Percentiles rank a stretch among this genome's conserved stretches.
These are phyloP conservation scores for Synanthedon vespiformis DNA, from an alignment of 2,888 invertebrate genomes.

Conservation along the genomic window DNA sequence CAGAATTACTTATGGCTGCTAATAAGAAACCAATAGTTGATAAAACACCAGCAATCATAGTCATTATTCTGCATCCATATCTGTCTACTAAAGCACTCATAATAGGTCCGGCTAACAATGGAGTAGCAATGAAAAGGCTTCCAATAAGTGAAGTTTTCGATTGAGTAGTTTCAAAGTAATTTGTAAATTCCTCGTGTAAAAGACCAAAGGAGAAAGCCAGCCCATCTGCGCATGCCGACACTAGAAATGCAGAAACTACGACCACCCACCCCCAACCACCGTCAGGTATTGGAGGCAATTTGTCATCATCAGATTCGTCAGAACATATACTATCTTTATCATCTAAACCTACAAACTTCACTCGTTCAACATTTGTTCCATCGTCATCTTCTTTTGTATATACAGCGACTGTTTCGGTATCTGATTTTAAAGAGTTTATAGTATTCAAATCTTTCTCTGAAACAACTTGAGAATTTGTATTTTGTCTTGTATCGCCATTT, in stretches of 20 bases:
- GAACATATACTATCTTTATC: constrained; percentile 56
- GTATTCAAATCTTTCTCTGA: constrained; percentile 34
- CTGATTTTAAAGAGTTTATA: constrained; percentile 48
- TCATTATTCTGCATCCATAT: constrained; percentile 82
- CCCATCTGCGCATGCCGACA: constrained; percentile 93
- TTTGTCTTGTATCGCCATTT: constrained; percentile 8
- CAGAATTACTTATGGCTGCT: constrained; percentile 76
- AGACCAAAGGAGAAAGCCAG: constrained; percentile 93
- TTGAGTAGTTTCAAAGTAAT: constrained; percentile 82
- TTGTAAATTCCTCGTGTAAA: constrained; percentile 83
- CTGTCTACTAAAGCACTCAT: constrained; percentile 87
- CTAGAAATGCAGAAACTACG: constrained; percentile 83
- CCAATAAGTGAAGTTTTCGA: constrained; percentile 90
- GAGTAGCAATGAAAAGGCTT: constrained; percentile 89
- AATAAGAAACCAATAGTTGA: constrained; percentile 81
- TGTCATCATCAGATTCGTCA: constrained; percentile 32
- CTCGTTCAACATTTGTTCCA: constrained; percentile 39
- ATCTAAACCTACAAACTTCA: constrained; percentile 58
- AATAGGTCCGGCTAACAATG: constrained; percentile 84
- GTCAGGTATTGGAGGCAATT: constrained; percentile 77
- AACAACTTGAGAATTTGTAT: neutral
- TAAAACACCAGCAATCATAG: constrained; percentile 77
- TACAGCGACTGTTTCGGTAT: constrained; percentile 21
- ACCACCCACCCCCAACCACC: constrained; percentile 94
- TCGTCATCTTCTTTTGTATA: constrained; percentile 25